These are phyloP conservation scores for Lasioglossum marginatum DNA, from an alignment of 2,888 invertebrate species.

Conservation along the genomic window DNA sequence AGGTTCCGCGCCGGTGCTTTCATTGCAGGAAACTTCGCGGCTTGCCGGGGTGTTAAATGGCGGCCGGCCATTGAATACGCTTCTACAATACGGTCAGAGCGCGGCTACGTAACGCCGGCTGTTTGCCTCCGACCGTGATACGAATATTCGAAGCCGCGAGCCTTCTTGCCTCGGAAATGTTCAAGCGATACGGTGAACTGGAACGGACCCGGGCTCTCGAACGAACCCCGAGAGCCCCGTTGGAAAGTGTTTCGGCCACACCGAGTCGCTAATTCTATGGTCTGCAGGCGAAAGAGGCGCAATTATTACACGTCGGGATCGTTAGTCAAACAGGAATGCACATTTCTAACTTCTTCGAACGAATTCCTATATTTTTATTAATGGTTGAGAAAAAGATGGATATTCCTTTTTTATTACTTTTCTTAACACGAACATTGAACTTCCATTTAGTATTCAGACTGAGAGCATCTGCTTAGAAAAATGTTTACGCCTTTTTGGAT, in stretches of 20 bases:
- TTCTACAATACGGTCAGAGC: constrained; percentile 79
- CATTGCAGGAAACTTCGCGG: constrained; percentile 81
- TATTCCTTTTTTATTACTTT: background rate
- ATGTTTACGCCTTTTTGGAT: background rate
- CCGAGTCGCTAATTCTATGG: background rate
- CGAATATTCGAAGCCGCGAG: constrained; percentile 51
- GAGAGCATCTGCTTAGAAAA: background rate
- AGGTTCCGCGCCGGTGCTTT: constrained; percentile 80
- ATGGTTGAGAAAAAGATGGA: background rate
- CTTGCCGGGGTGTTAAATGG: constrained; percentile 81
- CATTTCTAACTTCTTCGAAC: background rate
- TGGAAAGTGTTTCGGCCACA: background rate
- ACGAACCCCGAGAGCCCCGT: background rate
- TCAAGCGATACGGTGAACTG: constrained; percentile 41
- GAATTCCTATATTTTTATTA: background rate
- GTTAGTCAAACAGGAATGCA: background rate
- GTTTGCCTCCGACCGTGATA: constrained; percentile 66
- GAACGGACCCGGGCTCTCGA: background rate
- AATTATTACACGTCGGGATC: background rate
- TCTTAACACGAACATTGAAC: background rate
- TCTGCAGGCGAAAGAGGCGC: background rate
- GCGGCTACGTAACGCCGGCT: constrained; percentile 76
- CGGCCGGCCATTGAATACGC: constrained; percentile 79
- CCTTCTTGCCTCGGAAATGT: constrained; percentile 49
- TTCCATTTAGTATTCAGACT: background rate